Evolutionary conservation across 1,140 invertebrate genomes (phyloP), one percentile per base, ranked within the genome.

Genomic region (Neodiprion virginianus): DNA sequence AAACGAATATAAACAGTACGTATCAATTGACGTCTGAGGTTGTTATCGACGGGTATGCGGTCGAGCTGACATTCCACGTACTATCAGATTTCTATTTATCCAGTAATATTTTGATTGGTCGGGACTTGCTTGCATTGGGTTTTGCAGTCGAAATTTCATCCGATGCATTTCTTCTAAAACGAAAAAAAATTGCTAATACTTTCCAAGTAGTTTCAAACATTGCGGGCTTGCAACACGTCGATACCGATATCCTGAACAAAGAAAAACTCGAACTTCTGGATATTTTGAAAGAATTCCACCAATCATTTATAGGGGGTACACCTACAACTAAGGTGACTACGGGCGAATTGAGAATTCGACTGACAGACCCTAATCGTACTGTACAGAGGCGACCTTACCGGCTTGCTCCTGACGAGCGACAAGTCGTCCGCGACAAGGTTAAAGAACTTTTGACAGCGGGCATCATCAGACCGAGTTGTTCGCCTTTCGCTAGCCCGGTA

Each of bases 401-500:
- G 1, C 50, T 78, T 17, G 14, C 17, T 8, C 66, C 65, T 8
- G 71, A 73, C 47, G 77, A 78, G 21, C 66, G 71, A 66, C n/a
- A 75, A 69, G 0, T 61, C 28, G 78, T 78, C 1, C 49, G 71
- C 9, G 73, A 53, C 0, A 76, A 76, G n/a, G 66, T 79, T 21
- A 12, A 12, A 2, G 67, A 76, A 21, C 40, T 48, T 10, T 11
- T 71, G 40, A 28, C 28, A 14, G 72, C 71, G 28, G 68, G 68
- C 8, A 74, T 85, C 10, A 77, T 86, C 47, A 12, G 72, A 67
- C 76, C 74, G n/a, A 80, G 79, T 28, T 72, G 72, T 40, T 79
- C 76, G 17, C 83, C 81, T 17, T 89, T 82, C 82, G 75, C 78
- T 17, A 79, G 80, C 23, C 84, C 83, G 8, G 72, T 88, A 4